Evolutionary conservation across 2,888 invertebrate species (phyloP), one percentile per base, ranked within the genome.

Genomic region (Itoplectis maculator): DNA sequence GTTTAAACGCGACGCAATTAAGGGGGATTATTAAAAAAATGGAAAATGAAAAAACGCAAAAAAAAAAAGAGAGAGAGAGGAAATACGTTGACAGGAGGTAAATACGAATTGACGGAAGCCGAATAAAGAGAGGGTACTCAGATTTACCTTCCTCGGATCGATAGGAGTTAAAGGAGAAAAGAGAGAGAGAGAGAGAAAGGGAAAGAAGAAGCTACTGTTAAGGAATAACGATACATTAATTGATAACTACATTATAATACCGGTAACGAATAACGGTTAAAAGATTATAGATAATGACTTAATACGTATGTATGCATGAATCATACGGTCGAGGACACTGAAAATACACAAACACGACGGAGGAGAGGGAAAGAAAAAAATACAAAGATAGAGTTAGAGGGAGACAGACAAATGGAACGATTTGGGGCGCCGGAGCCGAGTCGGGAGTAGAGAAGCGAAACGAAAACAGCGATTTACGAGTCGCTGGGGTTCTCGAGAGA

Each of bases 251-350:
- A 63, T 54, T 66, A 75, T 75, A 84, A 63, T 78, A 82, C 45
- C 74, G 79, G 74, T 79, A 37, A 81, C 59, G 68, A 79, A 72
- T 73, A 54, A 79, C 74, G 59, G 59, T 79, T 70, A 74, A 47
- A 72, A 49, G 61, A 79, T 82, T 82, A 79, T 82, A 72, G 72
- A 72, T 75, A 82, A 79, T 79, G 63, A 79, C 79, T 82, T 76
- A 76, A 81, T 76, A 82, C 78, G 79, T 86, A 81, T 77, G 74
- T 65, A 76, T 78, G 85, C 79, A 81, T 79, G 75, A 82, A 75
- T 59, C 72, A 76, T 82, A 75, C 79, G 35, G 11, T 68, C 66
- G 40, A 47, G 13, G n/a, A 51, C 66, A 65, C 65, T 63, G 13
- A 83, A 76, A 63, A 77, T 73, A 18, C 35, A 73, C 54, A 76